These are phyloP conservation scores for Syrmaticus mikado DNA, from an alignment of 2,113 vertebrate genomes.

Conservation along the genomic window DNA sequence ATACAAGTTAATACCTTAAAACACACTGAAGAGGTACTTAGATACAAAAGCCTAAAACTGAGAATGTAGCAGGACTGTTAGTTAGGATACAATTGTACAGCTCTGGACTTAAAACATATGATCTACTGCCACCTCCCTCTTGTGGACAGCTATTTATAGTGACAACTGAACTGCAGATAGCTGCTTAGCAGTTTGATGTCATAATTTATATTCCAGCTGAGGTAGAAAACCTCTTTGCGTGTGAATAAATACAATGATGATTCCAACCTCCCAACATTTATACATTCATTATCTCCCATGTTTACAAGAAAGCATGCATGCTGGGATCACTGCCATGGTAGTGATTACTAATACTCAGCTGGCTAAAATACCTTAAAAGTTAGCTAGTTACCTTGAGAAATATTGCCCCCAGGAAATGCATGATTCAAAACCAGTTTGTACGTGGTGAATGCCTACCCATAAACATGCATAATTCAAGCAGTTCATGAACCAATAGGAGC, in stretches of 20 bases:
- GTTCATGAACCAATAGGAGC: conserved; percentile 57
- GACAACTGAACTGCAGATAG: not conserved
- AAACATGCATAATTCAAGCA: conserved; percentile 73
- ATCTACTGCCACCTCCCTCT: conserved; percentile 16
- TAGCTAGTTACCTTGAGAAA: conserved; percentile 55
- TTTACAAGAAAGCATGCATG: not conserved
- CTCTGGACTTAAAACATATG: not conserved
- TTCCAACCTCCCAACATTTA: not conserved
- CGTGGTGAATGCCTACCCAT: conserved; percentile 49
- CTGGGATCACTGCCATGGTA: not conserved
- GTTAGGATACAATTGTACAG: not conserved
- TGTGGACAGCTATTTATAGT: conserved; percentile 27
- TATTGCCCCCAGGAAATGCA: conserved; percentile 45
- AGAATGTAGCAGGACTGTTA: not conserved
- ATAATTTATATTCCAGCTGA: not conserved
- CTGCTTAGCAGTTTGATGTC: conserved; percentile 17
- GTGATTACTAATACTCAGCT: not conserved
- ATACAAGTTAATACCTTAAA: not conserved
- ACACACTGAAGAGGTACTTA: not conserved
- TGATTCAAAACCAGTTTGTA: conserved; percentile 38
- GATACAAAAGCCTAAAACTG: conserved; percentile 21
- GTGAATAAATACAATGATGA: not conserved
- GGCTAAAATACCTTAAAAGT: conserved; percentile 23
- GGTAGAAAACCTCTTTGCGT: not conserved
- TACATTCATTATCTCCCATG: not conserved